Evolutionary conservation across 2,797 vertebrate genomes (phyloP), one percentile per base, ranked within the genome.

Genomic region (Myotis vivesi): DNA sequence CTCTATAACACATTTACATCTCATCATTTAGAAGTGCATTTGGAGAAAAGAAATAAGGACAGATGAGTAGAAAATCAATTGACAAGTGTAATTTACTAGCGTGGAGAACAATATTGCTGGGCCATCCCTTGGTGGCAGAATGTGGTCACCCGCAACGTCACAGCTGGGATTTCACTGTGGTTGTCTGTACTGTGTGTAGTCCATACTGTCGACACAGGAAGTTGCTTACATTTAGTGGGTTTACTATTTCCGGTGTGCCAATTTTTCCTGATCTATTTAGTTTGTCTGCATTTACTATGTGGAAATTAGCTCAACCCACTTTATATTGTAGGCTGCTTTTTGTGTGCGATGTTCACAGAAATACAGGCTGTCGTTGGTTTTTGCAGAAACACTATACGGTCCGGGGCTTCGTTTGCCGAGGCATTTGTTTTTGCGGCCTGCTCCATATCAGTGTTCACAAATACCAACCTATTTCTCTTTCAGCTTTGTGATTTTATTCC

Each of bases 1-100:
- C 44, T 82, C 85, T 68, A 87, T 90, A 93, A 84, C 49, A 53
- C 28, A 87, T 77, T 89, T 77, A 84, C 75, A 73, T 84, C 89
- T 86, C 85, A 79, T 72, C 71, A 85, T 88, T 79, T 87, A 86
- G 66, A 86, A 94, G 69, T 55, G 13, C 53, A 55, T 79, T 88
- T 51, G 25, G 71, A 62, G 72, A 62, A 66, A 86, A 92, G 79
- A 84, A 80, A 73, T 72, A 41, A 80, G 46, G 57, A 28, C 20
- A 17, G 22, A 5, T 53, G 81, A 51, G 55, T 33, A 85, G 72
- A 94, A 96, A 94, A 93, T 93, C 84, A 87, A 49, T 62, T 55
- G 92, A 87, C 62, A 12, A 8, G 66, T 33, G 9, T 38, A 36
- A 86, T 77, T 91, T 89, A 44, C 19, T 66, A 25, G 49, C 33